Evolutionary conservation across 2,888 invertebrate genomes (phyloP).

Genomic region (Leptinotarsa tumamoca): DNA sequence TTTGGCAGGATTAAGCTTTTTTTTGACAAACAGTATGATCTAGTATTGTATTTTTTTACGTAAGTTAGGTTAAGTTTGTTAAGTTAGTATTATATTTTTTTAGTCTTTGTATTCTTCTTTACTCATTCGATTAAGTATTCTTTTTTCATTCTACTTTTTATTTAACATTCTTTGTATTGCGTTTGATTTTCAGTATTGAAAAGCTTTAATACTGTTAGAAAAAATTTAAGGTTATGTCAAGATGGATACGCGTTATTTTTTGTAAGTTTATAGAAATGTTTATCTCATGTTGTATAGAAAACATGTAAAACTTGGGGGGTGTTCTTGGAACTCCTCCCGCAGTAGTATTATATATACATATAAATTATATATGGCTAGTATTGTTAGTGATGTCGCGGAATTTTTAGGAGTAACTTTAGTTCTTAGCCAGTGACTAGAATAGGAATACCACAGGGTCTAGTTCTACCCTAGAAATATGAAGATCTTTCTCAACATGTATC

Average conservation of each 20-base stretch:
- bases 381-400: slow-evolving; percentile 64
- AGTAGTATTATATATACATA: slow-evolving; percentile 51
- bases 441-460: slow-evolving; percentile 68
- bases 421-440: slow-evolving; percentile 65
- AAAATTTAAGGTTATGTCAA: slow-evolving; percentile 54
- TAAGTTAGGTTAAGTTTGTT: slow-evolving; percentile 41
- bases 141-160: slow-evolving; percentile 34
- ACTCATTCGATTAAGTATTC: slow-evolving; percentile 44
- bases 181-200: slow-evolving; percentile 63
- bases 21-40: slow-evolving; percentile 58
- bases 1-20: slow-evolving; percentile 59
- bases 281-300: slow-evolving; percentile 57
- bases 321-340: slow-evolving; percentile 34
- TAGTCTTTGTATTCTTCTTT: slow-evolving; percentile 45
- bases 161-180: slow-evolving; percentile 34
- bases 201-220: slow-evolving; percentile 62
- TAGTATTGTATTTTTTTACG: slow-evolving; percentile 36
- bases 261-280: slow-evolving; percentile 64
- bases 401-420: slow-evolving; percentile 61
- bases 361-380: slow-evolving; percentile 60
- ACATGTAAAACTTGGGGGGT: slow-evolving; percentile 42
- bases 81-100: slow-evolving; percentile 49
- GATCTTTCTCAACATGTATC: slow-evolving; percentile 51
- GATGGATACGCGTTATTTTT: slow-evolving; percentile 61
- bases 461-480: slow-evolving; percentile 65